A percentile compares a stretch with the other conserved stretches of the same genome.
Conservation (phyloP, 53 echinoderm and acorn worm genomes). For the Patiria pectinifera region DNA sequence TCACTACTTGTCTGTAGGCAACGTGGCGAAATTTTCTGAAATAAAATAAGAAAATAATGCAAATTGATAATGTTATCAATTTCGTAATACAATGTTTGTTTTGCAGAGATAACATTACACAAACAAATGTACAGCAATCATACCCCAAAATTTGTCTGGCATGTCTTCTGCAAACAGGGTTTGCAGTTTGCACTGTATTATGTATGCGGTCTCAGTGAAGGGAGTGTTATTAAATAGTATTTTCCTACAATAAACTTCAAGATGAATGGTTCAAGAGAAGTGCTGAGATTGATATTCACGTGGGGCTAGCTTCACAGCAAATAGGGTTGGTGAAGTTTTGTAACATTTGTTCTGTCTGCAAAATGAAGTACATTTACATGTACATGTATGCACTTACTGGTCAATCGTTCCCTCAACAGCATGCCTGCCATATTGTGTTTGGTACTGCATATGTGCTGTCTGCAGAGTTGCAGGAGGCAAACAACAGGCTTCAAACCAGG, state of each 20-base stretch:
- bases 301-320: too few relatives aligned
- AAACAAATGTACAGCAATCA: too few relatives aligned
- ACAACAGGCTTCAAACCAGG: not conserved
- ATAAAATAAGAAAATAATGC: not conserved
- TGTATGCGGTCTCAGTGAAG: too few relatives aligned
- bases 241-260: too few relatives aligned
- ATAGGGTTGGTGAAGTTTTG: too few relatives aligned
- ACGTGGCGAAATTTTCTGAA: constrained; percentile 15
- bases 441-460: constrained; percentile 4
- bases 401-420: not conserved
- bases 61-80: not conserved
- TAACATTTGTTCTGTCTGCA: too few relatives aligned
- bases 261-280: too few relatives aligned
- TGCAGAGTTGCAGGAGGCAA: not conserved
- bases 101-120: not conserved
- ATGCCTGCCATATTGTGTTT: not conserved
- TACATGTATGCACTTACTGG: not conserved
- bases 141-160: not conserved
- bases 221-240: too few relatives aligned
- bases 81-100: not conserved
- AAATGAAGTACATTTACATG: not conserved
- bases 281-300: too few relatives aligned
- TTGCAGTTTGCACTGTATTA: too few relatives aligned
- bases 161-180: too few relatives aligned
- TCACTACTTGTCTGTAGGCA: constrained; percentile 7